Percentiles rank a stretch among this genome's conserved stretches.
phyloP scores from a whole-genome alignment of 2,888 invertebrate genomes.

The Maniola hyperantus region DNA sequence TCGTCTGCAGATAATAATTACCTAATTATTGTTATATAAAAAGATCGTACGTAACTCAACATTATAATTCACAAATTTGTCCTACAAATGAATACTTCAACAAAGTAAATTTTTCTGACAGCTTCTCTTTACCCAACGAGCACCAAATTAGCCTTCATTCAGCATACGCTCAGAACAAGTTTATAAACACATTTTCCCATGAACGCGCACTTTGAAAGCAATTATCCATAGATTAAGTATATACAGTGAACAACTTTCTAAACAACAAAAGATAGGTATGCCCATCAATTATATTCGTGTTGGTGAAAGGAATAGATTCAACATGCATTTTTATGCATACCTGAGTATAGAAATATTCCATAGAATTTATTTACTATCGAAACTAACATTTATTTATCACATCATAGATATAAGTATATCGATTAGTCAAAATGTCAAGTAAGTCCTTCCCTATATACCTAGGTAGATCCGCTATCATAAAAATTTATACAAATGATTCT shows the following conservation, averaged over 20 bases:
- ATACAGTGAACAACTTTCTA: constrained; percentile 24
- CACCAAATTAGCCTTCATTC: constrained; percentile 10
- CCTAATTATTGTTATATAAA: too few relatives aligned
- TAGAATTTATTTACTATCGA: not conserved
- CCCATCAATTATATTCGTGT: constrained; percentile 23
- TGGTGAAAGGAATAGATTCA: constrained; percentile 24
- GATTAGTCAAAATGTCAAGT: not conserved
- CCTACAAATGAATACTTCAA: not conserved
- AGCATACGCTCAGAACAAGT: constrained; percentile 14
- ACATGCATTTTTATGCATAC: constrained; percentile 16
- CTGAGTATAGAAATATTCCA: not conserved
- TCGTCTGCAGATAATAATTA: too few relatives aligned
- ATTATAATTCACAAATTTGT: not conserved
- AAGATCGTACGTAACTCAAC: too few relatives aligned
- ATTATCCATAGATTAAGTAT: constrained; percentile 28
- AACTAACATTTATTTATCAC: not conserved
- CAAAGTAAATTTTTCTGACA: not conserved
- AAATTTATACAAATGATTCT: not conserved
- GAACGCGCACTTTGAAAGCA: constrained; percentile 23
- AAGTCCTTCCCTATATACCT: not conserved
- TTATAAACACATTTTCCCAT: constrained; percentile 23
- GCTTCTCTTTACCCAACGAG: constrained; percentile 9
- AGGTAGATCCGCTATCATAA: not conserved
- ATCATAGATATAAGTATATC: not conserved
- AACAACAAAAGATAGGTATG: constrained; percentile 25